Evolutionary conservation across 1,140 invertebrate genomes (phyloP), one percentile per base, ranked within the genome.

Genomic region (Gryon sp.): DNA sequence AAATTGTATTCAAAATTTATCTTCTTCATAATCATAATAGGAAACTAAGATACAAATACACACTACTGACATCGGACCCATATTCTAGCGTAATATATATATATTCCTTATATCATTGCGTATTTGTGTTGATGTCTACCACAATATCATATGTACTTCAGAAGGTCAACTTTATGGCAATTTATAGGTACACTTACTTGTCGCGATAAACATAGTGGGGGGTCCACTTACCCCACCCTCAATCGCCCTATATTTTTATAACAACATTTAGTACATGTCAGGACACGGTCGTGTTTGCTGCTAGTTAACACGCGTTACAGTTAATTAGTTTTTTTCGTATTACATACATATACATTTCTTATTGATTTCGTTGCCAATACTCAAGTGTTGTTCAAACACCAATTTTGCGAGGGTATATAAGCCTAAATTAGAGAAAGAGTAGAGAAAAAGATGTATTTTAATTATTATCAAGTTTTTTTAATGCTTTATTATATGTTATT

Each of bases 231-330:
- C 80, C 60, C 62, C 69, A 63, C 55, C 63, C 40, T 45, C 53
- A 34, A n/a, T 11, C 60, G 28, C 48, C 70, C 69, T 46, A 55
- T 66, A 85, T 84, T 85, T 85, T 85, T 85, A 83, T 77, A 75
- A 73, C 73, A 81, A 81, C 78, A 80, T 82, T 78, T 82, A 83
- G 82, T 83, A 19, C 66, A 66, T 26, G 50, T 15, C 63, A 62
- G 50, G 68, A 76, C 73, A 65, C 45, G 76, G 60, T 76, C 52
- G 75, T 34, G 72, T 69, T 76, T 66, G 68, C 76, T 74, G 52
- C 55, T 62, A 19, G 52, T 38, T 9, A 57, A 40, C 55, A 45
- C 52, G 68, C 46, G 59, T 62, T 45, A 15, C 15, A 18, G 18
- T 11, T 22, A n/a, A 9, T 30, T 52, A 11, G 24, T 60, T 45